phyloP scores from a whole-genome alignment of 1,140 invertebrate species.

The Anthonomus grandis region DNA sequence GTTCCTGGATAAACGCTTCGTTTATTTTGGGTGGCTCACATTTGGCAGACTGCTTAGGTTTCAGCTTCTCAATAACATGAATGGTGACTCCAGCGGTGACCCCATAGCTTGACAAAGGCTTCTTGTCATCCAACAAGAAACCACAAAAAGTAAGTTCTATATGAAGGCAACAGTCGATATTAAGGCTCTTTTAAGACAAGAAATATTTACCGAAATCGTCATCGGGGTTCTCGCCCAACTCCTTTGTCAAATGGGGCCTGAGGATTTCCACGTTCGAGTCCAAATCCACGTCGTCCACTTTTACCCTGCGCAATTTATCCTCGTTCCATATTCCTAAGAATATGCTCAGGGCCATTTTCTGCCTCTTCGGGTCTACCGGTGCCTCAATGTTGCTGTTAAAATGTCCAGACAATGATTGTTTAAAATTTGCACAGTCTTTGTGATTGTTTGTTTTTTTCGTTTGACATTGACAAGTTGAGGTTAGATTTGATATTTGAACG shows the following conservation, averaged over 20 bases:
- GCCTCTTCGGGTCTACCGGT: too few relatives aligned
- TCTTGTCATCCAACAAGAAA: constrained; percentile 52
- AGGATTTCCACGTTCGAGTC: constrained; percentile 52
- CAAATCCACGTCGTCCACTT: constrained; percentile 53
- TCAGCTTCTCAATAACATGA: constrained; percentile 54
- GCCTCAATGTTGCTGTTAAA: too few relatives aligned
- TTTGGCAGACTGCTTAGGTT: constrained; percentile 32
- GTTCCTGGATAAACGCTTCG: constrained; percentile 49
- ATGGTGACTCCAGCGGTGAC: constrained; percentile 54
- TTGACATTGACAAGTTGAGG: too few relatives aligned
- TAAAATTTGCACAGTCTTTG: too few relatives aligned
- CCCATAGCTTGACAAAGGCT: constrained; percentile 51
- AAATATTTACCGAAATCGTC: constrained; percentile 45
- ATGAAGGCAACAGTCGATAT: background rate
- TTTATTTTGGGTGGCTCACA: constrained; percentile 42
- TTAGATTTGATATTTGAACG: too few relatives aligned
- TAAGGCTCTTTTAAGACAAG: too few relatives aligned
- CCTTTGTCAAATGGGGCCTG: constrained; percentile 49
- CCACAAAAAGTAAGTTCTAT: constrained; percentile 57
- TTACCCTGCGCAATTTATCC: constrained; percentile 47
- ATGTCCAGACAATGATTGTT: too few relatives aligned
- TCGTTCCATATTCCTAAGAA: constrained; percentile 29
- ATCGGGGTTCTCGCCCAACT: constrained; percentile 50
- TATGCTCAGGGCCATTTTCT: constrained; percentile 22
- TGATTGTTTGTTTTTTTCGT: too few relatives aligned